Evolutionary conservation across 1,140 invertebrate species (phyloP).

Genomic region (Drosophila albomicans): DNA sequence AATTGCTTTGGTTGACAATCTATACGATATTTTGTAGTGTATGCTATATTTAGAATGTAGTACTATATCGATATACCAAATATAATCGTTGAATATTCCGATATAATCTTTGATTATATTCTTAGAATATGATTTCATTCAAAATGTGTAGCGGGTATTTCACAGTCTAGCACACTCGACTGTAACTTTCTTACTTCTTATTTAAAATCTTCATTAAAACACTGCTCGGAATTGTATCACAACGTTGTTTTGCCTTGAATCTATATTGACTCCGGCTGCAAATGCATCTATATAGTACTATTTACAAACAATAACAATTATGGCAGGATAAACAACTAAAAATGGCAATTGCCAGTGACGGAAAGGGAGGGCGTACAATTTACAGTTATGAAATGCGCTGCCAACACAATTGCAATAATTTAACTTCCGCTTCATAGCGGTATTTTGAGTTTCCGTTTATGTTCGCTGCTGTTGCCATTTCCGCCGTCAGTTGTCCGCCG

Average conservation of each 20-base stretch:
- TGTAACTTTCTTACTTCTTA: background rate
- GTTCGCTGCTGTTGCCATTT: slow-evolving; percentile 60
- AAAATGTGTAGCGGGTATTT: no score
- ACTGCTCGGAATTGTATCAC: no score
- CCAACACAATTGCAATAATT: slow-evolving; percentile 78
- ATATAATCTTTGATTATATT: no score
- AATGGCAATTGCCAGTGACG: background rate
- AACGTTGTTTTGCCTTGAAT: background rate
- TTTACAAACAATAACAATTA: slow-evolving; percentile 27
- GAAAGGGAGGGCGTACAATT: slow-evolving; percentile 41
- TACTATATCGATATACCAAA: no score
- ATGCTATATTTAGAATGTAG: no score
- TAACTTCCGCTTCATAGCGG: slow-evolving; percentile 78
- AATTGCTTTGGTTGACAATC: no score
- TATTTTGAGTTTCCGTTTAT: slow-evolving; percentile 78
- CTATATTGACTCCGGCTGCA: slow-evolving; percentile 13
- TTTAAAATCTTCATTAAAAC: background rate
- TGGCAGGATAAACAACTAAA: background rate
- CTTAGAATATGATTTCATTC: no score
- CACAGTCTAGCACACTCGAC: no score
- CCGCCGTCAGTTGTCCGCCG: slow-evolving; percentile 43
- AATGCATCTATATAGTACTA: slow-evolving; percentile 10
- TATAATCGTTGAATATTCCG: no score
- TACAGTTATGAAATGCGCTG: slow-evolving; percentile 74
- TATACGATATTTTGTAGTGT: no score